Base-by-base conservation (phyloP, 2,113 vertebrate species). In the Notothenia rossii region DNA sequence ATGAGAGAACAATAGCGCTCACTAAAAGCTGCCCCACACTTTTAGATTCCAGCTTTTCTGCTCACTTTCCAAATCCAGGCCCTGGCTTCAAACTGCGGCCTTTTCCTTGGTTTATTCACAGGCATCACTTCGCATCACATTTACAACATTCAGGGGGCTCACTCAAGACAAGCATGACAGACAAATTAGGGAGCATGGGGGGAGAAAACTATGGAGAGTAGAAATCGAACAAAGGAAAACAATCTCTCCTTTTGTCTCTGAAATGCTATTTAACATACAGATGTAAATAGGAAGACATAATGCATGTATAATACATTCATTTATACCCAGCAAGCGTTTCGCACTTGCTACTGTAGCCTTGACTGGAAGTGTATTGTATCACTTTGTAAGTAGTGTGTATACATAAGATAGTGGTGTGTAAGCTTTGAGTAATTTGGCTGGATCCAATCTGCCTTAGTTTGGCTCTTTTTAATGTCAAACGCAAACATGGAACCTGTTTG, bases 371-470 rank as follows among this genome's bases (percentile, higher is more conserved):
- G 61, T 40, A 62, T 56, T 76, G 48, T 43, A 62, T 59, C 55
- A 70, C 79, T 87, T 72, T 75, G 36, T 69, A 67, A 86, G 66
- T 81, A 36, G 43, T 83, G 72, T 89, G 88, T 88, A 81, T 51
- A 64, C 45, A 73, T 49, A 43, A 68, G 60, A 80, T 81, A 72
- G 78, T 59, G n/a, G 8, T 60, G 75, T 67, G 29, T 66, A 48
- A 68, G 53, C 59, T 72, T 76, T 51, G 29, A 68, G n/a, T 77
- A 75, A 84, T 87, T 82, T 79, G 63, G 63, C 58, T 20, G 79
- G 62, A 69, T 75, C 22, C 18, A 67, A 78, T 83, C 69, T 75
- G 40, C 15, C 5, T 63, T 3, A 0, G 48, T 59, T 69, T 84
- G 63, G 71, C 10, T 43, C 14, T 25, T 40, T 10, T 51, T 10